phyloP scores from a whole-genome alignment of 92 coral and sea anemone species.

The Phenganax stokvisi region DNA sequence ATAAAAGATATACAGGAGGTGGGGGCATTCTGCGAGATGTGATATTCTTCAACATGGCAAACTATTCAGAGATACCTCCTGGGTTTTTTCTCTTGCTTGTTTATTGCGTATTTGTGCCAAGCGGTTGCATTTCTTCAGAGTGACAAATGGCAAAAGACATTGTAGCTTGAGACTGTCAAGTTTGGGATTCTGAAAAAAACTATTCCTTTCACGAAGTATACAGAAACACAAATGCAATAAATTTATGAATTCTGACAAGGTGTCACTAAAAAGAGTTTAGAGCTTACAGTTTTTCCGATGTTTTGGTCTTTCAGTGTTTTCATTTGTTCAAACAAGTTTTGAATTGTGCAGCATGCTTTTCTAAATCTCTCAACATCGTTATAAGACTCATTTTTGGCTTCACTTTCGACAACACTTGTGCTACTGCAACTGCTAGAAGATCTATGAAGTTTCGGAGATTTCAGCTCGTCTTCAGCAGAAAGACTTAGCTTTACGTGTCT shows the following conservation, averaged over 20 bases:
- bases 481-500: background rate
- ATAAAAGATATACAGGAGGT: too few relatives aligned
- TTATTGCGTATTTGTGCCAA: constrained; percentile 77
- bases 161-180: constrained; percentile 62
- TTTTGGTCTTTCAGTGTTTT: constrained; percentile 64
- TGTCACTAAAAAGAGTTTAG: background rate
- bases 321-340: constrained; percentile 71
- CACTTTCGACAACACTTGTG: constrained; percentile 49
- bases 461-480: background rate
- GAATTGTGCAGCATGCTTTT: constrained; percentile 74
- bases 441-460: background rate
- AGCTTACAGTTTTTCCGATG: constrained; percentile 45
- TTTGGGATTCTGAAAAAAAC: constrained; percentile 55
- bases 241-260: background rate
- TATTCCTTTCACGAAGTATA: background rate
- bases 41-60: too few relatives aligned
- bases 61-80: constrained; percentile 57
- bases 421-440: background rate
- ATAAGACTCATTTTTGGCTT: constrained; percentile 65
- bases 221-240: background rate
- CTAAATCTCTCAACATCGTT: constrained; percentile 64
- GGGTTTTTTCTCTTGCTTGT: constrained; percentile 83
- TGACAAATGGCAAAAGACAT: constrained; percentile 70
- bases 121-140: constrained; percentile 78
- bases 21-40: too few relatives aligned